Conservation (phyloP, 2,113 vertebrate species). For the Gadus chalcogrammus region DNA sequence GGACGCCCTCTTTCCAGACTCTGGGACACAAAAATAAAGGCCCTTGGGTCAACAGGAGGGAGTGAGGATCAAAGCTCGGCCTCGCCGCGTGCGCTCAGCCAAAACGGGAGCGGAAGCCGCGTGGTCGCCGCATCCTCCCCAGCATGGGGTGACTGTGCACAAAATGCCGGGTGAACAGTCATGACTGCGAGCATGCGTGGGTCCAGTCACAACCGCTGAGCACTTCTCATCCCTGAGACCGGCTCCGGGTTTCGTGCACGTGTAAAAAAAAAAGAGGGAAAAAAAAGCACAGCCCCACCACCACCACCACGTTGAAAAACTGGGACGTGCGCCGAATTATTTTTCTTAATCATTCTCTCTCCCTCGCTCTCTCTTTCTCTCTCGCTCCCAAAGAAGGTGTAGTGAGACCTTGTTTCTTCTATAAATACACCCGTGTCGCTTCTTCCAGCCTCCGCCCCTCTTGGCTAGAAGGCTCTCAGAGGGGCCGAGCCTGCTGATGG, state of each 20-base stretch:
- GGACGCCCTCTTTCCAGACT: too few relatives aligned
- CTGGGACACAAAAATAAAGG: neutral
- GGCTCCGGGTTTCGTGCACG: conserved; percentile 62
- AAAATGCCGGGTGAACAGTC: conserved; percentile 55
- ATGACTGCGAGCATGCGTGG: conserved; percentile 49
- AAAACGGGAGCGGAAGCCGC: conserved; percentile 37
- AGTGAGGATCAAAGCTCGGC: conserved; percentile 34
- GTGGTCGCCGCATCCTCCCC: conserved; percentile 41
- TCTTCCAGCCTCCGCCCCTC: conserved; percentile 59
- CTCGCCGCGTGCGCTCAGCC: conserved; percentile 32
- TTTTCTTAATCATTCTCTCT: conserved; percentile 78
- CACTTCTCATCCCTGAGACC: conserved; percentile 68
- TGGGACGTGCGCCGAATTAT: conserved; percentile 74
- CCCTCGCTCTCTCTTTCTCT: conserved; percentile 60
- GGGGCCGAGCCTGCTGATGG: conserved; percentile 70
- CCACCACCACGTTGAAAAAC: conserved; percentile 51
- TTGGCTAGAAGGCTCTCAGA: conserved; percentile 71
- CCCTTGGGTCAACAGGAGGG: conserved; percentile 35
- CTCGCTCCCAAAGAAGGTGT: conserved; percentile 67
- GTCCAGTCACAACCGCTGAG: conserved; percentile 58
- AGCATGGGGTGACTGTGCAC: conserved; percentile 56
- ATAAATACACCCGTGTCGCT: conserved; percentile 74
- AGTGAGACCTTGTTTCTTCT: conserved; percentile 80
- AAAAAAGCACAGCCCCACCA: neutral
- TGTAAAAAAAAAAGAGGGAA: conserved; percentile 52